Evolutionary conservation across 2,888 invertebrate genomes (phyloP).

Genomic region (Lymantria monacha): DNA sequence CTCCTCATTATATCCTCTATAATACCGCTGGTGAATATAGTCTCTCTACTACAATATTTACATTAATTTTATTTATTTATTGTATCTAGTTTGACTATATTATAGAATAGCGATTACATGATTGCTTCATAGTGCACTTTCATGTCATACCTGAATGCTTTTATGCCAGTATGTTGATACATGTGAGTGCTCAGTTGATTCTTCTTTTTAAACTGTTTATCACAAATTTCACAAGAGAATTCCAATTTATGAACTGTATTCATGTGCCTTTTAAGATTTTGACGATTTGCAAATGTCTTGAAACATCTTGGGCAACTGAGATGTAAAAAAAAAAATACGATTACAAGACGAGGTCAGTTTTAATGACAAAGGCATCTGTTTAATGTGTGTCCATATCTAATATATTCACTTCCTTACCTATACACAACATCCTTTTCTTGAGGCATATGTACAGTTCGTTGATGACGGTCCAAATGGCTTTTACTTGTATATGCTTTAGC

Average conservation of each 20-base stretch:
- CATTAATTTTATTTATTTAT: no score
- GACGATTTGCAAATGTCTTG: conserved; percentile 72
- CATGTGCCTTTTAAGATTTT: conserved; percentile 83
- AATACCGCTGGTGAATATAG: no score
- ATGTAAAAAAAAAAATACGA: conserved; percentile 3
- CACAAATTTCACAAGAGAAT: conserved; percentile 78
- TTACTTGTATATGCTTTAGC: conserved; percentile 82
- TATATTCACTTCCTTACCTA: conserved; percentile 58
- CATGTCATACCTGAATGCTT: conserved; percentile 57
- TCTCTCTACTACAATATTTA: no score
- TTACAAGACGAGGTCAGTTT: no score
- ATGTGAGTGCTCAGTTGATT: conserved; percentile 81
- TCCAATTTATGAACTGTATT: conserved; percentile 68
- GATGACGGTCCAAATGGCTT: conserved; percentile 84
- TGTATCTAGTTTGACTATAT: not conserved
- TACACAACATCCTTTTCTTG: conserved; percentile 47
- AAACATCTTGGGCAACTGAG: conserved; percentile 74
- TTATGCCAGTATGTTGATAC: conserved; percentile 77
- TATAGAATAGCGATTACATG: not conserved
- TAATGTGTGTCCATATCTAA: no score
- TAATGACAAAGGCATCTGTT: not conserved
- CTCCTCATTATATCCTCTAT: no score
- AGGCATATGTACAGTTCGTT: conserved; percentile 68
- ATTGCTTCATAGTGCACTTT: not conserved
- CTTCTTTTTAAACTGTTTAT: conserved; percentile 78